Base-by-base conservation (phyloP, 2,797 vertebrate species). In the Sebastes itinus region DNA sequence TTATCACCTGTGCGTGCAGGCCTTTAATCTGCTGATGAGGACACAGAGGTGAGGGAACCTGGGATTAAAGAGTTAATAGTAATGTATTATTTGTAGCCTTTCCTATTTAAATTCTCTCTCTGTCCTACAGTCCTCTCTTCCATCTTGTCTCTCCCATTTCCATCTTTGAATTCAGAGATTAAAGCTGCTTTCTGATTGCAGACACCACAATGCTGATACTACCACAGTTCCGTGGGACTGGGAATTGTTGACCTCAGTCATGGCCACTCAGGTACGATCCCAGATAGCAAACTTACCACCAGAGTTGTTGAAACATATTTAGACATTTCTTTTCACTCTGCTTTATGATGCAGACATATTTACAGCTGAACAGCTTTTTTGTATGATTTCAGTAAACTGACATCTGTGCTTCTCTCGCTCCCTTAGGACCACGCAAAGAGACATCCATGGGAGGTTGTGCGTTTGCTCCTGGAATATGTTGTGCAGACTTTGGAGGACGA, bases 401-500 rank as follows among this genome's bases (percentile, higher is more conserved):
- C 2, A 59, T 28, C n/a, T 76, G 23, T 65, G 46, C 22, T 13
- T 30, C 5, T 76, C 60, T 42, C 16, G 8, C 30, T 74, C 42
- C 52, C 18, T 59, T 72, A 97, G 96, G 94, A 91, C 25, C 16
- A 22, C 4, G 32, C 65, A 49, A 88, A 58, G 61, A 90, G 55
- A 72, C 78, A 77, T 66, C 80, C 56, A 7, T 81, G 68, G 20
- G 95, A 96, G 1, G 93, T 96, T 6, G 83, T 93, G 28, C 82
- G 95, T 62, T 95, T 99, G 77, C 94, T 99, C 64, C 89, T 99
- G 83, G 97, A 98, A 54, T 99, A 99, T 0, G 94, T 97, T 7
- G 92, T 97, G 0, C 97, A 97, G 92, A 99, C 97, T 8, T 89
- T 99, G 80, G 97, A 99, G 77, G 98, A 99, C 1, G 97, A 99